Base-by-base conservation (phyloP, 2,113 vertebrate genomes). In the Erythrocercus mccallii region DNA sequence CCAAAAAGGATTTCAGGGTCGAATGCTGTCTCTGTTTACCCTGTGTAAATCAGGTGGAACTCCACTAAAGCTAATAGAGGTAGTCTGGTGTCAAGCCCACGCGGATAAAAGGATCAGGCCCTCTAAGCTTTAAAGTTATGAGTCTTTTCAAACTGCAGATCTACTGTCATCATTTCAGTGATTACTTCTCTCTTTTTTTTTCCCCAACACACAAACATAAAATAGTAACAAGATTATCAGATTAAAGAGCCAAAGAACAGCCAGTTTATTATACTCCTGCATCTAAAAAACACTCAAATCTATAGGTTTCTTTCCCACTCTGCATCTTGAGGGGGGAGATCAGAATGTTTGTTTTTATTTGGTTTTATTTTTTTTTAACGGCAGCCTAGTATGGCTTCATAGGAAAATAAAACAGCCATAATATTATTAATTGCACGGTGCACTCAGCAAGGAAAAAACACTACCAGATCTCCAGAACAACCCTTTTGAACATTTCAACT, bases 181-280 rank as follows among this genome's bases (percentile, higher is more conserved):
- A 92, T 96, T 97, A 93, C 90, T 95, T 90, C 87, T 87, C 57
- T 90, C 40, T 45, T 51, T 71, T 37, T 76, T 88, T 81, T 31
- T 0, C 1, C 80, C 88, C 93, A 86, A 72, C 85, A 95, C 84
- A 95, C 96, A 93, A 88, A 88, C 88, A 88, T 92, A 92, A 92
- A 88, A 93, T 84, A 94, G 76, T 94, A 96, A 97, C 94, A 87
- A 96, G 95, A 97, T 93, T 94, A 96, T 86, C 92, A 96, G 88
- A 94, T 97, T 96, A 96, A 69, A 91, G 84, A 91, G 90, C 13
- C 81, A 96, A 93, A 91, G 94, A 95, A 95, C 88, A 92, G 79
- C 54, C 86, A 89, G 83, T 95, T 96, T 90, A 69, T 87, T 97
- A 96, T 90, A 76, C 50, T 95, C 79, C 50, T 92, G 96, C 3